Evolutionary conservation across 2,888 invertebrate species (phyloP).

Genomic region (Parthenolecanium corni): DNA sequence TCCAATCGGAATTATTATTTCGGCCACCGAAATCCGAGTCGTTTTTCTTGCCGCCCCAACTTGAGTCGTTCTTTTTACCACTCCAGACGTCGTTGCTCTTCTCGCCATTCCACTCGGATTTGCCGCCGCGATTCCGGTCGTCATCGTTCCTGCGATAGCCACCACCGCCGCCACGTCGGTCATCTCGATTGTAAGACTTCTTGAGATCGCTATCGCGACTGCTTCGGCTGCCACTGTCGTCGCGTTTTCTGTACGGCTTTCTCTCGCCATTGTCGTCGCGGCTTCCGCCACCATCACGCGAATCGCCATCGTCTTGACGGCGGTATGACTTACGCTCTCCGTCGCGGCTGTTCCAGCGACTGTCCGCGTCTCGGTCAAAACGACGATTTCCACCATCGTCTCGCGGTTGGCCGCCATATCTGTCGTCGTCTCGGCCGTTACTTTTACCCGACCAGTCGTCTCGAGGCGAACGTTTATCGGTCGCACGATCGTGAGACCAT

Average conservation of each 20-base stretch:
- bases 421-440: neutral
- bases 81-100: neutral
- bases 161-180: neutral
- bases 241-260: slow-evolving; percentile 17
- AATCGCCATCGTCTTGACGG: neutral
- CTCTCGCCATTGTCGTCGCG: slow-evolving; percentile 4
- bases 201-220: neutral
- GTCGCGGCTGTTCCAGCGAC: neutral
- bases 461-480: no score
- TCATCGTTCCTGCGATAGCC: neutral
- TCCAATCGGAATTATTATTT: no score
- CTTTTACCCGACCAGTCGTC: neutral
- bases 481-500: neutral
- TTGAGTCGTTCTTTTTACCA: neutral
- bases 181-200: neutral
- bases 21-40: neutral
- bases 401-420: neutral
- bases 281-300: neutral
- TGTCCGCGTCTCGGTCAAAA: neutral
- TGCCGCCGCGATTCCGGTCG: neutral
- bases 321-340: neutral
- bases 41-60: neutral
- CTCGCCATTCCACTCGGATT: neutral
- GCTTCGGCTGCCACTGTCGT: no score
- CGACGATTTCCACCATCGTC: neutral